Evolutionary conservation across 2,797 vertebrate species (phyloP), one percentile per base, ranked within the genome.

Genomic region (Babyrousa celebensis): DNA sequence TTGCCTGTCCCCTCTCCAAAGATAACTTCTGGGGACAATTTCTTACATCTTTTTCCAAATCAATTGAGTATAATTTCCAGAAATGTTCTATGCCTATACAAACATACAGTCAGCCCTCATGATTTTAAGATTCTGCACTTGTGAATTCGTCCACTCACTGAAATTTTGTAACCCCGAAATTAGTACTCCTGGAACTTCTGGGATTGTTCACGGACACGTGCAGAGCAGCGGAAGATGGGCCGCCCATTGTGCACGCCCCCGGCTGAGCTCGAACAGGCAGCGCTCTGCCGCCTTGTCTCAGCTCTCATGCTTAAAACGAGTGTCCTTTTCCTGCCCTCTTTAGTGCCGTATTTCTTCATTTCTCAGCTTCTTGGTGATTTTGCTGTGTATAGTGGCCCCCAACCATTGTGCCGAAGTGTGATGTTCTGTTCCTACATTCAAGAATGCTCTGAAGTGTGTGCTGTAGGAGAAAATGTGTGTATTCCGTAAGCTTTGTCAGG

Each of bases 141-240:
- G 67, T 0, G 0, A 58, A n/a, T 92, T 48, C 3, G 5, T 54
- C 32, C 72, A 7, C 25, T 87, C 1, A 0, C 29, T 65, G 29
- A 18, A 43, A 29, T 72, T 40, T 56, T n/a, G 21, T 56, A 74
- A 84, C n/a, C 23, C 23, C 52, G 0, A 85, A 91, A 68, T 29
- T 78, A 21, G 0, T 23, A 32, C 63, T 56, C 58, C 17, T 8
- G 8, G 80, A 12, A 21, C 63, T 88, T 89, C n/a, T 18, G 15
- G 0, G 0, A 27, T 54, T 18, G 5, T 25, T 36, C 0, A 0
- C 0, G 12, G 32, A 25, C 65, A 3, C 0, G 0, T 17, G 6
- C 48, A 14, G 70, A 77, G 32, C 27, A 1, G 7, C 1, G 0
- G 32, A 18, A 29, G 6, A 0, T 58, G 12, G 6, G 18, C n/a